Conservation (phyloP, 2,888 invertebrate species). For the Patella ulyssiponensis region DNA sequence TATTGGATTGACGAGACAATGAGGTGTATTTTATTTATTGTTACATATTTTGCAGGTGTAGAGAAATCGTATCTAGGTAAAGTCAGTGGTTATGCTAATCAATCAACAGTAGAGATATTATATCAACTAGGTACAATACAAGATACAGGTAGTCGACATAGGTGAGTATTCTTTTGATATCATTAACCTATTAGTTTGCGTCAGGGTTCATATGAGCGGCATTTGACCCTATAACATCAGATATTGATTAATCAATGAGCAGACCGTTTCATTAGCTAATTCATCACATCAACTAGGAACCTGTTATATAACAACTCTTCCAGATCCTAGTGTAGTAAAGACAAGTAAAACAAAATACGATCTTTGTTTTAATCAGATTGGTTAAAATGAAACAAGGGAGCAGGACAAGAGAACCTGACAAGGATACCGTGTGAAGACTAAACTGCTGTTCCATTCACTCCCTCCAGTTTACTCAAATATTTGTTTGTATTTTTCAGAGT, state of each 20-base stretch:
- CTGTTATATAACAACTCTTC: no score
- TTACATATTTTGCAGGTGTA: conserved; percentile 61
- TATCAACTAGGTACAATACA: conserved; percentile 83
- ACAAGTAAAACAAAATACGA: no score
- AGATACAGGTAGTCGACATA: conserved; percentile 70
- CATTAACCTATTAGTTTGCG: neutral
- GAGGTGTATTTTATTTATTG: neutral
- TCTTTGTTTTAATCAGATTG: no score
- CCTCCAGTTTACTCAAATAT: neutral
- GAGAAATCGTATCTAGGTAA: conserved; percentile 64
- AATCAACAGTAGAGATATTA: conserved; percentile 84
- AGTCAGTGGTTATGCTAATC: conserved; percentile 71
- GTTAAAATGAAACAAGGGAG: no score
- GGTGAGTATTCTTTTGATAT: no score
- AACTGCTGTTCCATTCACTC: neutral
- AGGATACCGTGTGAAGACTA: no score
- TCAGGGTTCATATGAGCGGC: neutral
- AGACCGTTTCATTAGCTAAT: no score
- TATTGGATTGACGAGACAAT: neutral
- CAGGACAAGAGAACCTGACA: no score
- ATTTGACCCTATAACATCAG: no score
- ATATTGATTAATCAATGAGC: no score
- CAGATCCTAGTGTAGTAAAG: no score
- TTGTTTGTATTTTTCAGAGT: conserved; percentile 47
- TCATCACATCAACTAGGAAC: no score